phyloP scores from a whole-genome alignment of 1,140 invertebrate genomes.

The Papilio machaon region DNA sequence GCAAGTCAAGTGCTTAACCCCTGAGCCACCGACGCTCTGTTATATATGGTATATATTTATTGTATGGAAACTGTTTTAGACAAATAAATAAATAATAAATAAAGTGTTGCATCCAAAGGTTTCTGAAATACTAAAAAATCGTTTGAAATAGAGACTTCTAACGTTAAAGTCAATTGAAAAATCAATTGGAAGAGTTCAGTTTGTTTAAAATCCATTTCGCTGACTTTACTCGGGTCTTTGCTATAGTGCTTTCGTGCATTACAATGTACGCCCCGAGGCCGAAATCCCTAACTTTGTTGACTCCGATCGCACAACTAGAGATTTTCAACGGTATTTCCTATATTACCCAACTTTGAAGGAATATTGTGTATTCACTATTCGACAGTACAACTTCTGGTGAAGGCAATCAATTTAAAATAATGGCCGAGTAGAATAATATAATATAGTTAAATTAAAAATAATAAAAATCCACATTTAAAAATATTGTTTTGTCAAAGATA shows the following conservation, averaged over 20 bases:
- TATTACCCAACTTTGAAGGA: neutral
- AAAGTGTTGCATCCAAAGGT: no score
- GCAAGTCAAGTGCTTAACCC: no score
- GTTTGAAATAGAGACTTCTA: neutral
- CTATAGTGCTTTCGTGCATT: neutral
- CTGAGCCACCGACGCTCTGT: no score
- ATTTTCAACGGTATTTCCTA: conserved; percentile 20
- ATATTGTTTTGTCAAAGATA: no score
- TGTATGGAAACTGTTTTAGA: no score
- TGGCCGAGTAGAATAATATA: neutral
- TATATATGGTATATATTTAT: no score
- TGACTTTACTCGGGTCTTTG: neutral
- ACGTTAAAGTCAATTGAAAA: neutral
- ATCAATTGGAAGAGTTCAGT: neutral
- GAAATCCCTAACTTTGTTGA: conserved; percentile 24
- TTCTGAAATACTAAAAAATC: neutral
- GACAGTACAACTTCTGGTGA: neutral
- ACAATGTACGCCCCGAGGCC: conserved; percentile 3
- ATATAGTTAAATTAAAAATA: neutral
- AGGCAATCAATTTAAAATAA: neutral
- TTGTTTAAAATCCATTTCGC: conserved; percentile 12
- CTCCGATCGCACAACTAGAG: neutral
- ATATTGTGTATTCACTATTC: neutral
- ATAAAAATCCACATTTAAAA: no score
- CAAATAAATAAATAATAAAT: no score